Conservation (phyloP, 2,113 vertebrate genomes). For the Archilochus colubris region DNA sequence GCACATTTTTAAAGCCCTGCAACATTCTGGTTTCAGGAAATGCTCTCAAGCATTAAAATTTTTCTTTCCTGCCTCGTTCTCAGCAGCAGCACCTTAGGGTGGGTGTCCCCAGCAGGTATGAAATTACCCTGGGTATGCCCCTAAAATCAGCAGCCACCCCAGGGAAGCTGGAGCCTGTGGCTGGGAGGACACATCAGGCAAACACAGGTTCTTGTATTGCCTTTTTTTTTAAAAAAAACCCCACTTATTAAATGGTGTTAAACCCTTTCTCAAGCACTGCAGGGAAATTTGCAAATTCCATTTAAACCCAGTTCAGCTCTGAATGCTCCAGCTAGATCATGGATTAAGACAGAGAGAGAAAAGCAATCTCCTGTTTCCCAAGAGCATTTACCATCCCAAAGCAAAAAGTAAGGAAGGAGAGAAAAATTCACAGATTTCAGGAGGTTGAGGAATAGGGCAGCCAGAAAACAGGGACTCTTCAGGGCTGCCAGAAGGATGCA, state of each 20-base stretch:
- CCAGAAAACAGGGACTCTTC: not conserved
- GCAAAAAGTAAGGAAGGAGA: too few relatives aligned
- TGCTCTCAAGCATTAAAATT: not conserved
- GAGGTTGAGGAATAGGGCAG: not conserved
- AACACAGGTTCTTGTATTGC: not conserved
- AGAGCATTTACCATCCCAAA: too few relatives aligned
- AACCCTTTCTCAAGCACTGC: not conserved
- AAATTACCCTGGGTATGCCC: not conserved
- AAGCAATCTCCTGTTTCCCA: too few relatives aligned
- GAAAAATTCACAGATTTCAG: not conserved
- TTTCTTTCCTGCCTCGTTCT: not conserved
- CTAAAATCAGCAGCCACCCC: not conserved
- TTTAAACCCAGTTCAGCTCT: too few relatives aligned
- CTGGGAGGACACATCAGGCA: rapidly evolving
- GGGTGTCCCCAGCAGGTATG: not conserved
- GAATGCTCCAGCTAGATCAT: too few relatives aligned
- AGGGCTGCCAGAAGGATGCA: rapidly evolving
- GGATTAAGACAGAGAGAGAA: too few relatives aligned
- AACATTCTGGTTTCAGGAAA: not conserved
- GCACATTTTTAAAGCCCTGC: not conserved
- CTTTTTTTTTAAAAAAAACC: not conserved
- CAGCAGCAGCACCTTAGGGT: not conserved
- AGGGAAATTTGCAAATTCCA: not conserved
- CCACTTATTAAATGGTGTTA: not conserved
- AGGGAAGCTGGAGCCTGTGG: not conserved